These are phyloP conservation scores for Hassar affinis DNA, from an alignment of 2,113 vertebrate genomes.

Conservation along the genomic window DNA sequence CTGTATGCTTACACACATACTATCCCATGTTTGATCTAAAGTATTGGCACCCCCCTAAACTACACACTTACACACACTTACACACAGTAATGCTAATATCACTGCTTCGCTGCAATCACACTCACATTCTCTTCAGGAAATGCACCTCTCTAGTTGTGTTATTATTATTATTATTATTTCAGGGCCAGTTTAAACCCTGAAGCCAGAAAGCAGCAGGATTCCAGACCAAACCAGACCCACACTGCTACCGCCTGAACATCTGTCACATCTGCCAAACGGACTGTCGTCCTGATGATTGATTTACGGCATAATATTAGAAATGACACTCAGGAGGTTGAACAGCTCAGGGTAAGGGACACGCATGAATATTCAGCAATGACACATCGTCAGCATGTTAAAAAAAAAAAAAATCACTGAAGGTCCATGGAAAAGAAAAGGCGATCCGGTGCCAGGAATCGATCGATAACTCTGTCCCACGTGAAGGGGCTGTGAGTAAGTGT, in stretches of 20 bases:
- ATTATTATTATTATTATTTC: no score
- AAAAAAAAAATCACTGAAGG: background rate
- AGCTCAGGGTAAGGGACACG: background rate
- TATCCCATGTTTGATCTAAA: no score
- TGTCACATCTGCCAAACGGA: conserved; percentile 12
- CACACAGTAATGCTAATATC: no score
- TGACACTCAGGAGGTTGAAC: background rate
- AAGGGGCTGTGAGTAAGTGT: background rate
- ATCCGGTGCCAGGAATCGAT: background rate
- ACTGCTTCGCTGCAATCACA: no score
- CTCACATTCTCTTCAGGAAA: no score
- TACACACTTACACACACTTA: no score
- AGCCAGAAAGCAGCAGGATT: conserved; percentile 15
- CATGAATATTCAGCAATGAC: background rate
- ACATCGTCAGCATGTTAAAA: no score
- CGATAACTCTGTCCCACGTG: conserved; percentile 4
- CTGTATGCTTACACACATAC: no score
- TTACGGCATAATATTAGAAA: conserved; percentile 4
- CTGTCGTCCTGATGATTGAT: conserved; percentile 8
- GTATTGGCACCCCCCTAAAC: no score
- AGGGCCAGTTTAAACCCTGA: no score
- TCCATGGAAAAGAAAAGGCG: conserved; percentile 3
- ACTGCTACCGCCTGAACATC: background rate
- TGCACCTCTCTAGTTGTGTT: no score
- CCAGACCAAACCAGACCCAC: background rate